Conservation (phyloP, 2,888 invertebrate species). For the Coelinius sp. region DNA sequence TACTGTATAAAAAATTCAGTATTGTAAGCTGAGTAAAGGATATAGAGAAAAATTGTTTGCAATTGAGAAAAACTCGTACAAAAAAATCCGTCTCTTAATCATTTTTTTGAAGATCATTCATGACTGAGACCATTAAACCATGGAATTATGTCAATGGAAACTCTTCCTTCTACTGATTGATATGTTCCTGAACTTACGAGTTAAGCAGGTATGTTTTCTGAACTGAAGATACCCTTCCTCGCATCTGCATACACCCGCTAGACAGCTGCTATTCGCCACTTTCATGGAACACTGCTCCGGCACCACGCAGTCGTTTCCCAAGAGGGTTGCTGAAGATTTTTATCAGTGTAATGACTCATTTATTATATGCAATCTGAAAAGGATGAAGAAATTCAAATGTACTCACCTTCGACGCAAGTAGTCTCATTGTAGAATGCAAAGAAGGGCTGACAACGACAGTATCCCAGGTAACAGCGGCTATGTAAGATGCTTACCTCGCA, state of each 20-base stretch:
- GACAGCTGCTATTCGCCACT: constrained; percentile 89
- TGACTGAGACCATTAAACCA: too few relatives aligned
- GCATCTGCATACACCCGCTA: constrained; percentile 88
- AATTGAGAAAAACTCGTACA: too few relatives aligned
- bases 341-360: neutral
- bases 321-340: constrained; percentile 80
- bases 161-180: neutral
- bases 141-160: too few relatives aligned
- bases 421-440: constrained; percentile 85
- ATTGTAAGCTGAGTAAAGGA: too few relatives aligned
- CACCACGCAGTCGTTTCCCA: constrained; percentile 87
- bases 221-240: constrained; percentile 88
- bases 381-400: constrained; percentile 35
- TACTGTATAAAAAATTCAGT: neutral
- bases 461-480: constrained; percentile 79
- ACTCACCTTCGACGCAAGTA: constrained; percentile 86
- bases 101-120: too few relatives aligned
- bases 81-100: too few relatives aligned
- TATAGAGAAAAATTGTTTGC: too few relatives aligned
- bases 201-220: constrained; percentile 90
- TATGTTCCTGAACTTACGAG: constrained; percentile 78
- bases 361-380: neutral
- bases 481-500: constrained; percentile 76
- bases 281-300: constrained; percentile 90
- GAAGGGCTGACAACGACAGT: constrained; percentile 87